These are phyloP conservation scores for Carlito syrichta DNA, from an alignment of 2,113 vertebrate species.

Conservation along the genomic window DNA sequence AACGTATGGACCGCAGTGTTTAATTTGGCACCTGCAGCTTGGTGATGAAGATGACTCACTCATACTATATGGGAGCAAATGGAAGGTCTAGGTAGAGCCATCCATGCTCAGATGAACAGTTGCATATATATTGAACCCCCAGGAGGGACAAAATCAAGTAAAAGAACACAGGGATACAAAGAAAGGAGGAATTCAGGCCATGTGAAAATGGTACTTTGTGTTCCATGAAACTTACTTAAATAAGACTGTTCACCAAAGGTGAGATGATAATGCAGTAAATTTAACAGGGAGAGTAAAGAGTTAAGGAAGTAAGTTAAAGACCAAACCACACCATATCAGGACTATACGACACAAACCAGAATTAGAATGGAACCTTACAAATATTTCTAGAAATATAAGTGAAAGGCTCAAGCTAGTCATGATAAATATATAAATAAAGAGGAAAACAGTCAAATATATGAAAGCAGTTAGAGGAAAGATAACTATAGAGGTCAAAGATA, in stretches of 20 bases:
- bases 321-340: background rate
- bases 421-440: background rate
- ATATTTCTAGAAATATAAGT: background rate
- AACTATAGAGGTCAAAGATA: background rate
- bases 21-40: background rate
- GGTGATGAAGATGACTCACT: background rate
- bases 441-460: background rate
- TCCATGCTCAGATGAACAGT: background rate
- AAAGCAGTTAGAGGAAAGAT: background rate
- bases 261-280: background rate
- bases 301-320: background rate
- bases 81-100: background rate
- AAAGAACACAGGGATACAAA: background rate
- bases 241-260: background rate
- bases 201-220: background rate
- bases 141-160: background rate
- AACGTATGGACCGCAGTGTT: background rate
- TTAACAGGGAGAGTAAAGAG: background rate
- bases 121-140: background rate
- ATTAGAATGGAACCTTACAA: background rate
- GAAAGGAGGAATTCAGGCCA: background rate
- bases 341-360: background rate
- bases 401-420: background rate
- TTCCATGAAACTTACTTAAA: background rate
- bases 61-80: background rate